A percentile compares a stretch with the other conserved stretches of the same genome.
These are phyloP conservation scores for Parnassius orleans DNA, from an alignment of 2,888 invertebrate species.

Conservation along the genomic window DNA sequence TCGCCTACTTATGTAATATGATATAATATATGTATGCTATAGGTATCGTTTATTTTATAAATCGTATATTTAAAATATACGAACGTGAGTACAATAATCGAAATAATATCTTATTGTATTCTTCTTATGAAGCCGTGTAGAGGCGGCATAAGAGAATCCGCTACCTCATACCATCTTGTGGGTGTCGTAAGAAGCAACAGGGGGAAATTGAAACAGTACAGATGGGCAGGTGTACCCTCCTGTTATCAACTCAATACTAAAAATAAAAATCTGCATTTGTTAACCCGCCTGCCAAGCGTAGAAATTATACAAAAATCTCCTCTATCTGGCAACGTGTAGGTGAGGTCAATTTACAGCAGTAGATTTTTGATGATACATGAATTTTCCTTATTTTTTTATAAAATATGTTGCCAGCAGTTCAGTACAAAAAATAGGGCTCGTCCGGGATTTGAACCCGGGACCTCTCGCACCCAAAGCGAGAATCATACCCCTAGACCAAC, in stretches of 20 bases:
- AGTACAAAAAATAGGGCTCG: slow-evolving; percentile 62
- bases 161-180: too few species aligned
- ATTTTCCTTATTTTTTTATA: too few species aligned
- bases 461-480: slow-evolving; percentile 82
- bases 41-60: too few species aligned
- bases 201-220: too few species aligned
- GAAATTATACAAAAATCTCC: background rate
- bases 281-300: background rate
- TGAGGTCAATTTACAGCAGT: background rate
- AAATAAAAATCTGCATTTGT: background rate
- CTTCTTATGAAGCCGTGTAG: background rate
- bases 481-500: slow-evolving; percentile 83
- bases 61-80: too few species aligned
- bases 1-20: too few species aligned
- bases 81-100: background rate
- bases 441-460: slow-evolving; percentile 83
- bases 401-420: too few species aligned
- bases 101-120: background rate
- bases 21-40: too few species aligned
- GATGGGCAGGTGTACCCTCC: too few species aligned
- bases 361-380: background rate
- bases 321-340: background rate
- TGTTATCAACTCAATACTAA: too few species aligned
- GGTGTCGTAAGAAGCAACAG: too few species aligned
- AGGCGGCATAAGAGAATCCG: too few species aligned